phyloP scores from a whole-genome alignment of 2,888 invertebrate species.

The Trimorus sp. region DNA sequence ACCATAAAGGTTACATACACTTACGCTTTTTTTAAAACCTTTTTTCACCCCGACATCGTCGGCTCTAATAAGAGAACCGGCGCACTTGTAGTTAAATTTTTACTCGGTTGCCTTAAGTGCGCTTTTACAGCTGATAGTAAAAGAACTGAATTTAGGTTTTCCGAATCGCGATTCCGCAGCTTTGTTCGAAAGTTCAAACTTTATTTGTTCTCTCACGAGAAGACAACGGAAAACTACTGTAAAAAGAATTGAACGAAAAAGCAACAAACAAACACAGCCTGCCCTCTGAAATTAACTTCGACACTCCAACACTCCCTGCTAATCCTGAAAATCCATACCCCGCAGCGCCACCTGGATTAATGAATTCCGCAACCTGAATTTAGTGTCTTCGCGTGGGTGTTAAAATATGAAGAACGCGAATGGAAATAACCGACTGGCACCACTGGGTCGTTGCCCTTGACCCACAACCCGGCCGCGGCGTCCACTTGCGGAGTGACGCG shows the following conservation, averaged over 20 bases:
- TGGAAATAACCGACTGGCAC: slow-evolving; percentile 43
- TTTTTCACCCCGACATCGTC: slow-evolving; percentile 18
- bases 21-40: slow-evolving; percentile 33
- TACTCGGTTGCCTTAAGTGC: slow-evolving; percentile 57
- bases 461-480: slow-evolving; percentile 73
- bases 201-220: slow-evolving; percentile 35
- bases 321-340: slow-evolving; percentile 29
- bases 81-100: slow-evolving; percentile 54
- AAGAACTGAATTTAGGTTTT: slow-evolving; percentile 53
- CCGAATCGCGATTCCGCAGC: slow-evolving; percentile 32
- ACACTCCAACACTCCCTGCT: not conserved
- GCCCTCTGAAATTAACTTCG: slow-evolving; percentile 34
- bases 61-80: slow-evolving; percentile 48
- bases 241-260: too few relatives aligned
- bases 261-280: not conserved
- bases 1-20: slow-evolving; percentile 55
- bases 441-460: slow-evolving; percentile 78
- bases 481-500: slow-evolving; percentile 64
- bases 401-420: slow-evolving; percentile 34
- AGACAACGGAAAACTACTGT: too few relatives aligned
- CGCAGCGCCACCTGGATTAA: slow-evolving; percentile 4
- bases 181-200: slow-evolving; percentile 51
- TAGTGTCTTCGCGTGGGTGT: slow-evolving; percentile 7
- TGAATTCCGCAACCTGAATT: slow-evolving; percentile 27
- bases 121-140: slow-evolving; percentile 55